These are phyloP conservation scores for Sprattus sprattus DNA, from an alignment of 2,113 vertebrate genomes.

Conservation along the genomic window DNA sequence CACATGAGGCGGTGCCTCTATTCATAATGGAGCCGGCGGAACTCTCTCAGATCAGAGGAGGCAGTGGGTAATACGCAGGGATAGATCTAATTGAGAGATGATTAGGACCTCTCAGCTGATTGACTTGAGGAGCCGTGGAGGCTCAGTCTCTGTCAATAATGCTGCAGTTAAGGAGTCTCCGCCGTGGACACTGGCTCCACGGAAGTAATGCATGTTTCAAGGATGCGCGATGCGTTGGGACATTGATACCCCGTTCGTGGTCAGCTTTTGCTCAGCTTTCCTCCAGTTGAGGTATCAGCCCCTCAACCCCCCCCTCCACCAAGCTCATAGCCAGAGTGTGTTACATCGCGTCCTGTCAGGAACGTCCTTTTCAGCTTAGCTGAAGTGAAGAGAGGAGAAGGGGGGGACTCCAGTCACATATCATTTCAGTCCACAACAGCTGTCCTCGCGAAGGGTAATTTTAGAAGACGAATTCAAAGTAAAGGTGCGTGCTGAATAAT, in stretches of 20 bases:
- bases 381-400: neutral
- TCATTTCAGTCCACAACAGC: neutral
- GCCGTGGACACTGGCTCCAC: slow-evolving; percentile 40
- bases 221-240: neutral
- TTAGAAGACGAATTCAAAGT: neutral
- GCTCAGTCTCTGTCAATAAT: slow-evolving; percentile 58
- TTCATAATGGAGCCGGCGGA: slow-evolving; percentile 75
- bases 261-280: neutral
- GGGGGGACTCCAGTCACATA: neutral
- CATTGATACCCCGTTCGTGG: slow-evolving; percentile 19
- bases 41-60: slow-evolving; percentile 61
- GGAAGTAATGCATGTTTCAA: slow-evolving; percentile 26
- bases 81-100: slow-evolving; percentile 69
- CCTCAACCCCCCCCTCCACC: neutral
- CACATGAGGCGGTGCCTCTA: slow-evolving; percentile 73
- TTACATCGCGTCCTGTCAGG: neutral
- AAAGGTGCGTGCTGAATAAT: neutral
- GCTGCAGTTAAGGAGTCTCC: slow-evolving; percentile 40
- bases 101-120: slow-evolving; percentile 62
- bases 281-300: neutral
- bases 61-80: slow-evolving; percentile 51
- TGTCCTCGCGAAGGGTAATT: neutral
- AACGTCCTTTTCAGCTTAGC: neutral
- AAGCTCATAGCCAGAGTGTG: neutral
- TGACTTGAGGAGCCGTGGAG: slow-evolving; percentile 58